Conservation (phyloP, 64 coral and sea anemone genomes). For the Actinia tenebrosa region DNA sequence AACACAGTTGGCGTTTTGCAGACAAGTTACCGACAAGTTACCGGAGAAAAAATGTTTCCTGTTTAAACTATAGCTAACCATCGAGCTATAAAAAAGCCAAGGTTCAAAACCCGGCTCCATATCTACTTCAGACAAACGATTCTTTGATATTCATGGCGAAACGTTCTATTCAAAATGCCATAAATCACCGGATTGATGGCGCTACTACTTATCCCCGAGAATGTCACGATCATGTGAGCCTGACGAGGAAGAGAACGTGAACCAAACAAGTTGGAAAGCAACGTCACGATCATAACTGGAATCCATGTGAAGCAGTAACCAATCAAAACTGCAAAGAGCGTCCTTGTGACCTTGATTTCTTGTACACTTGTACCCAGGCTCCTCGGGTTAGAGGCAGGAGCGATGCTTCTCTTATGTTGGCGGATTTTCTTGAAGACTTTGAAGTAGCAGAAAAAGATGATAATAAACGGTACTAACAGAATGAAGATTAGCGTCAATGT, state of each 20-base stretch:
- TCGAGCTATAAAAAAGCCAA: too few species aligned
- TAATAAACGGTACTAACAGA: neutral
- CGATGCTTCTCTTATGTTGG: neutral
- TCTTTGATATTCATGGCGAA: neutral
- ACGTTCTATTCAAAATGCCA: neutral
- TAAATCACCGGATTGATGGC: neutral
- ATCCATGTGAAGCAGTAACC: slow-evolving; percentile 1
- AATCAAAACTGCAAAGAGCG: neutral
- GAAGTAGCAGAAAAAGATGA: neutral
- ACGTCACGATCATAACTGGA: neutral
- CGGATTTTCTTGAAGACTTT: slow-evolving; percentile 6
- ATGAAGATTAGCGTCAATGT: neutral
- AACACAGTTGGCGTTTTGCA: too few species aligned
- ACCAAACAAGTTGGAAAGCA: neutral
- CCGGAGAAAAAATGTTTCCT: too few species aligned
- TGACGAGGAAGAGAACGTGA: neutral
- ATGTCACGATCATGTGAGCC: neutral
- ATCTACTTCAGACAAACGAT: neutral
- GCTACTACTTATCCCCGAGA: neutral
- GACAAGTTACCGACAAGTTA: too few species aligned
- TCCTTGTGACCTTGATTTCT: slow-evolving; percentile 8
- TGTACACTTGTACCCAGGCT: neutral
- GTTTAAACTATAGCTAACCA: too few species aligned
- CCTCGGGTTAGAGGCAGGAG: neutral
- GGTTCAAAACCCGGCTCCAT: too few species aligned